phyloP scores from a whole-genome alignment of 2,113 vertebrate genomes.

The Phyllopteryx taeniolatus region DNA sequence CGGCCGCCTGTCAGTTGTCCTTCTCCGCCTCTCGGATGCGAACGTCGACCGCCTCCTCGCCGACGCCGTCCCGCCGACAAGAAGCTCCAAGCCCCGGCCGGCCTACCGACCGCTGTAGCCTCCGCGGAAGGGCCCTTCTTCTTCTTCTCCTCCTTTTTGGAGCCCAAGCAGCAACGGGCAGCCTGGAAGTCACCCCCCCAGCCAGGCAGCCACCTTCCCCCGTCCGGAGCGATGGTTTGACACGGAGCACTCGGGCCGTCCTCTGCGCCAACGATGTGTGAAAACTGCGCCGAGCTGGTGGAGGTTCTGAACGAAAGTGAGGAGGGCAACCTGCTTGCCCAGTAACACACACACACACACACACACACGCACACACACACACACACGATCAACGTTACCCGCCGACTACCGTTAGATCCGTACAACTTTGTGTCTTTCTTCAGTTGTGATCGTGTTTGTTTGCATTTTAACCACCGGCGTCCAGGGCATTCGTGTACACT shows the following conservation, averaged over 20 bases:
- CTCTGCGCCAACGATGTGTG: slow-evolving; percentile 94
- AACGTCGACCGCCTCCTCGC: slow-evolving; percentile 27
- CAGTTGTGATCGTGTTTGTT: not conserved
- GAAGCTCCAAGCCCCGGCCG: not conserved
- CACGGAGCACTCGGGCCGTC: slow-evolving; percentile 53
- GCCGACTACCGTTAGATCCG: not conserved
- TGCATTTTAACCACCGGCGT: not conserved
- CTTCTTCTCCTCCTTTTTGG: not conserved
- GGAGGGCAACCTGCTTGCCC: slow-evolving; percentile 53
- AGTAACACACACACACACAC: not conserved
- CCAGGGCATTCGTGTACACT: not conserved
- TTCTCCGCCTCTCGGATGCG: slow-evolving; percentile 37
- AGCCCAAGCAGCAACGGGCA: not conserved
- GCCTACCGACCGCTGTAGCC: slow-evolving; percentile 15
- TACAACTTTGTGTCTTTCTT: not conserved
- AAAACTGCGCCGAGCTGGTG: slow-evolving; percentile 99
- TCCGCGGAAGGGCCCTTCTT: not conserved
- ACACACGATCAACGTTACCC: not conserved
- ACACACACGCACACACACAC: not conserved
- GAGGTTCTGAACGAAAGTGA: slow-evolving; percentile 99
- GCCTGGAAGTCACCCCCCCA: slow-evolving; percentile 39
- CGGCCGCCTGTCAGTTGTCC: slow-evolving; percentile 12
- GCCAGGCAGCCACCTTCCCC: slow-evolving; percentile 66
- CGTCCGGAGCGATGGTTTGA: slow-evolving; percentile 80
- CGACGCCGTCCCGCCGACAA: not conserved